Evolutionary conservation across 2,113 vertebrate genomes (phyloP).

Genomic region (Calypte anna): DNA sequence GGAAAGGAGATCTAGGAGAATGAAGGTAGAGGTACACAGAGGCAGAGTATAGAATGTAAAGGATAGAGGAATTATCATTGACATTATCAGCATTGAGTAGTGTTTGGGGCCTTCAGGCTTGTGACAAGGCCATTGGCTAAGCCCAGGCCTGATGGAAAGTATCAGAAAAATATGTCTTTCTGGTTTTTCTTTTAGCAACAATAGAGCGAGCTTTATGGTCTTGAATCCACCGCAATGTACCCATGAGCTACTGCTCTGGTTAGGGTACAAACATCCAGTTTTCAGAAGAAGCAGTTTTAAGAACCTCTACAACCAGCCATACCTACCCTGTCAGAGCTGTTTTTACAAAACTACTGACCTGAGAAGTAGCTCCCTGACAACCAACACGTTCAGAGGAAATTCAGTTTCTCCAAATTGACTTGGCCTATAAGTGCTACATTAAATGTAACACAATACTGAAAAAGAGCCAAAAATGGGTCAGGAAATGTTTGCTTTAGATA

Average conservation of each 20-base stretch:
- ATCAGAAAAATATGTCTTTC: not conserved
- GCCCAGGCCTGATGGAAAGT: not conserved
- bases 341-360: slow-evolving; percentile 1
- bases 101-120: not conserved
- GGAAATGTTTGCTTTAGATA: slow-evolving; percentile 62
- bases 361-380: slow-evolving; percentile 25
- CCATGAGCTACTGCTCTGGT: accelerated
- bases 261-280: not conserved
- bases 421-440: not conserved
- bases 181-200: not conserved
- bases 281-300: not conserved
- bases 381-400: slow-evolving; percentile 26
- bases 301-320: not conserved
- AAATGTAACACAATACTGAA: slow-evolving; percentile 61
- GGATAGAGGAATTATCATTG: not conserved
- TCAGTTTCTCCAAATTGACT: slow-evolving; percentile 10
- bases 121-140: not conserved
- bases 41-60: not conserved
- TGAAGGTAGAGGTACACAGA: not conserved
- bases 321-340: not conserved
- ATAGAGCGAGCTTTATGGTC: not conserved
- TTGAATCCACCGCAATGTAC: not conserved
- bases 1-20: not conserved
- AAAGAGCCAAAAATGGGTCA: slow-evolving; percentile 46
- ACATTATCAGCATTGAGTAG: not conserved